Base-by-base conservation (phyloP, 1,140 invertebrate genomes). In the Ips nitidus region DNA sequence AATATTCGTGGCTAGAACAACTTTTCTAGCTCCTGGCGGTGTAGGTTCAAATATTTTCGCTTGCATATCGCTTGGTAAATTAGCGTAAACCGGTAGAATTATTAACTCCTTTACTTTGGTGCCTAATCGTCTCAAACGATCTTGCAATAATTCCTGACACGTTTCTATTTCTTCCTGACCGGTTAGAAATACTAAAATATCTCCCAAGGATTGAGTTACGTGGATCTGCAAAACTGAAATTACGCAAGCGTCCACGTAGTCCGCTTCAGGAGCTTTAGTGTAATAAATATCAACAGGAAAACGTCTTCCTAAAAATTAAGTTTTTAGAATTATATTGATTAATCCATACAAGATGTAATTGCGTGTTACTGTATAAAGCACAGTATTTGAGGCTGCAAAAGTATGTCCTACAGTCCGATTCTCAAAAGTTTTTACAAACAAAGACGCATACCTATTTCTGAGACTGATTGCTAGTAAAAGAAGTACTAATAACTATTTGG, bases 191-290 rank as follows among this genome's bases (percentile, higher is more conserved):
- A 99, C 96, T 1, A 99, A 84, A 78, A 99, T 90, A 84, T 99
- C 98, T 1, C 98, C 98, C 8, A 91, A 80, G 1, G 96, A 92
- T 81, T 99, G 97, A 1, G 94, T 96, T 1, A 96, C 91, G 83
- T 99, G 98, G 76, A 99, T 99, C 83, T 99, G 98, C 66, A 99
- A 82, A 52, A 99, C 90, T 2, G 96, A 97, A 0, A 98, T 94
- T 1, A 98, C 95, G 81, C 94, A 94, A 0, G 98, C 98, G 82
- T 99, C 97, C 57, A 99, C 89, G 79, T 99, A 99, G 84, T 99
- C 97, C 36, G 97, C 96, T 84, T 99, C 98, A 1, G 98, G 97
- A 1, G 97, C 96, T 86, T 98, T 98, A 2, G 98, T 99, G 78
- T 99, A 99, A 81, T 95, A 99, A 77, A 99, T 98, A 81, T 99